These are phyloP conservation scores for Apamea sordens DNA, from an alignment of 2,888 invertebrate species.

Conservation along the genomic window DNA sequence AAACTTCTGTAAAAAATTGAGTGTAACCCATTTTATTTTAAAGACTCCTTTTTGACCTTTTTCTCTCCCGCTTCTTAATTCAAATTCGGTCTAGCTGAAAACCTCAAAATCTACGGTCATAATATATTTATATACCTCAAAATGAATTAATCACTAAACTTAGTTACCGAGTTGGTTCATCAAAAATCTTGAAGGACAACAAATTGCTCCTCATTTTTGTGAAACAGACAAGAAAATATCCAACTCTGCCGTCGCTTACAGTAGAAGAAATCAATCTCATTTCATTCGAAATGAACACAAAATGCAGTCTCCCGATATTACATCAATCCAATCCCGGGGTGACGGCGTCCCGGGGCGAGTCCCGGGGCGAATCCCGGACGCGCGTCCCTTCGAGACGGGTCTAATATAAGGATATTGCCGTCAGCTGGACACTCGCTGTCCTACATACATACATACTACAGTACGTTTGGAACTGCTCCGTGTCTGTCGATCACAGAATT, in stretches of 20 bases:
- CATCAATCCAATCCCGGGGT: conserved; percentile 32
- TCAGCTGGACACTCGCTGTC: conserved; percentile 49
- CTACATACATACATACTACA: not conserved
- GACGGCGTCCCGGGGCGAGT: conserved; percentile 34
- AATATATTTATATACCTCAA: not conserved
- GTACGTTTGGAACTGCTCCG: not conserved
- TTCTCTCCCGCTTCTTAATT: not conserved
- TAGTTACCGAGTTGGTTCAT: not conserved
- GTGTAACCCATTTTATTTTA: not conserved
- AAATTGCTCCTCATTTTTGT: not conserved
- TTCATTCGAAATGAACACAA: conserved; percentile 29
- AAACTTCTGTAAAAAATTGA: not conserved
- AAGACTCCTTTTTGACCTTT: not conserved
- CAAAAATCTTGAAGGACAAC: not conserved
- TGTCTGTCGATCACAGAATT: conserved; percentile 18
- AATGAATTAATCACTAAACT: not conserved
- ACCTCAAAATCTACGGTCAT: not conserved
- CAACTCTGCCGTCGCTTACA: not conserved
- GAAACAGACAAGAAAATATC: not conserved
- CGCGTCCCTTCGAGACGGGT: conserved; percentile 33
- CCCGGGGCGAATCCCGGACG: conserved; percentile 39
- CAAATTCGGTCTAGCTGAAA: not conserved
- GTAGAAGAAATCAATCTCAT: conserved; percentile 23
- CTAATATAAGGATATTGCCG: conserved; percentile 61
- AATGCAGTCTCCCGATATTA: conserved; percentile 41